A percentile compares a stretch with the other conserved stretches of the same genome.
phyloP scores from a whole-genome alignment of 2,888 invertebrate species.

The Strigamia transsilvanica region DNA sequence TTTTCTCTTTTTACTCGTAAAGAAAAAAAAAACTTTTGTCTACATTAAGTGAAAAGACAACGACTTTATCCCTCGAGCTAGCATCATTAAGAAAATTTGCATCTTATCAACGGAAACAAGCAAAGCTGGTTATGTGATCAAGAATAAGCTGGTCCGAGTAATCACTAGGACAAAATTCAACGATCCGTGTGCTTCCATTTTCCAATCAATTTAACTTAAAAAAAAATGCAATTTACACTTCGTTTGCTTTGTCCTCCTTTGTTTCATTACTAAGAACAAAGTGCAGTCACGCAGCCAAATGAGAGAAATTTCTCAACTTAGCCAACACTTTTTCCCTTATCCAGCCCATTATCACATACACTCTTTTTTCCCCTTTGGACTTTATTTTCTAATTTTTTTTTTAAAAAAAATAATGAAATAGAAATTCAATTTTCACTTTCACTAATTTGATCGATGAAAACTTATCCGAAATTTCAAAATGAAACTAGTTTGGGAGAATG shows the following conservation, averaged over 20 bases:
- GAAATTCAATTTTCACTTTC: not conserved
- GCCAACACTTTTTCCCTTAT: not conserved
- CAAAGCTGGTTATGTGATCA: conserved; percentile 49
- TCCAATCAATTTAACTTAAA: conserved; percentile 46
- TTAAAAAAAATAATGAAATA: not conserved
- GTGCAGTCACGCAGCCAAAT: conserved; percentile 46
- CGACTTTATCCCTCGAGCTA: conserved; percentile 36
- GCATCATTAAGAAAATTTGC: conserved; percentile 49
- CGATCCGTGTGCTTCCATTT: conserved; percentile 46
- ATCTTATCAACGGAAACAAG: conserved; percentile 49
- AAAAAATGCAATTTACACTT: conserved; percentile 37
- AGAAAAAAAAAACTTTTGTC: conserved; percentile 20
- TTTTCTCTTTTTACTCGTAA: not conserved
- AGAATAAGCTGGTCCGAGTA: conserved; percentile 46
- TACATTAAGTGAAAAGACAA: conserved; percentile 26
- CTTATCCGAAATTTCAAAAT: conserved; percentile 24
- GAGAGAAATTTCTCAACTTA: conserved; percentile 32
- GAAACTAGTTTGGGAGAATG: not conserved
- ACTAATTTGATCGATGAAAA: conserved; percentile 49
- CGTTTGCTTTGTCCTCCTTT: conserved; percentile 49
- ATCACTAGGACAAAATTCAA: conserved; percentile 33
- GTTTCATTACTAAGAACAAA: conserved; percentile 46
- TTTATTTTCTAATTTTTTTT: not conserved
- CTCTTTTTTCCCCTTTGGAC: not conserved
- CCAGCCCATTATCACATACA: not conserved